Evolutionary conservation across 2,113 vertebrate genomes (phyloP).

Genomic region (Polypterus senegalus): DNA sequence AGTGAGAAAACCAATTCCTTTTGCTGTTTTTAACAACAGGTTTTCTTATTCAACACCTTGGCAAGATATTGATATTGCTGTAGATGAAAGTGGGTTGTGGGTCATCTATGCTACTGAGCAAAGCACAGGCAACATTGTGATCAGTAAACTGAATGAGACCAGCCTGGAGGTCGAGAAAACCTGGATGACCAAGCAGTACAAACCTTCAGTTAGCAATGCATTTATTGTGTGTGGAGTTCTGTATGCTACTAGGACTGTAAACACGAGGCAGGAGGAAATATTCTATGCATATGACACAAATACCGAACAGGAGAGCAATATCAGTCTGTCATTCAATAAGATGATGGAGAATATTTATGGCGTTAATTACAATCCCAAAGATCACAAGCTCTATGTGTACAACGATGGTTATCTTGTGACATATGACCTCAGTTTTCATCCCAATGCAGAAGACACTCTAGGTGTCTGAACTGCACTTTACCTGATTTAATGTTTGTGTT

Average conservation of each 20-base stretch:
- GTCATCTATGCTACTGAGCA: constrained; percentile 58
- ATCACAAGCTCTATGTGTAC: constrained; percentile 63
- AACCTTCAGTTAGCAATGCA: constrained; percentile 39
- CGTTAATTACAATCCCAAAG: constrained; percentile 52
- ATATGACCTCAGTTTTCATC: constrained; percentile 31
- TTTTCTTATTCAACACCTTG: constrained; percentile 52
- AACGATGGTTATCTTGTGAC: constrained; percentile 43
- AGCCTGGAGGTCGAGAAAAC: constrained; percentile 47
- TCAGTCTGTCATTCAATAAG: constrained; percentile 46
- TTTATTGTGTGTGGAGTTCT: constrained; percentile 62
- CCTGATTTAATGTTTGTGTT: too few species aligned
- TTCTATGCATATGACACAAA: constrained; percentile 49
- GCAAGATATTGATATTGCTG: constrained; percentile 50
- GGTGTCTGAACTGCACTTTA: too few species aligned
- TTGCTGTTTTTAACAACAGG: constrained; percentile 36
- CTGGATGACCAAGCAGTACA: constrained; percentile 37
- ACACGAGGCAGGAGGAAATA: constrained; percentile 47
- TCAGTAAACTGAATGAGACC: constrained; percentile 55
- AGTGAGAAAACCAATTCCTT: constrained; percentile 29
- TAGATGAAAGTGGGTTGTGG: constrained; percentile 61
- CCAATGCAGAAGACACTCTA: neutral
- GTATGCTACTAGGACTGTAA: constrained; percentile 42
- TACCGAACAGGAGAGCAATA: constrained; percentile 29
- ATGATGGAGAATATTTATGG: constrained; percentile 42
- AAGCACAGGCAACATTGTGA: constrained; percentile 51